Evolutionary conservation across 37 sponge, comb jelly and placozoan species (phyloP), one percentile per base, ranked within the genome.

Genomic region (Ephydatia muelleri): DNA sequence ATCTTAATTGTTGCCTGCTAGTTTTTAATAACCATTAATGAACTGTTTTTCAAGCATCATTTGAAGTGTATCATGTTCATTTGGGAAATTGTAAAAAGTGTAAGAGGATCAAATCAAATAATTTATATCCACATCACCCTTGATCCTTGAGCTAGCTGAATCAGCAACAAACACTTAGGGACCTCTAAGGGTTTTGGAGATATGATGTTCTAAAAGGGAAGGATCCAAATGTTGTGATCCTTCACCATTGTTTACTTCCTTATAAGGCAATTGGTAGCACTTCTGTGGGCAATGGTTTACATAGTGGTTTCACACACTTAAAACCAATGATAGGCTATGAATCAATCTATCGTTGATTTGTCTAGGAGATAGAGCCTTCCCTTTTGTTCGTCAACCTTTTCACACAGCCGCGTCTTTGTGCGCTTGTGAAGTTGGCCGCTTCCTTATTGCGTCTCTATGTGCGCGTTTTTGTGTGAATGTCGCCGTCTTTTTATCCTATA

Each of bases 121-220:
- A 57, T 57, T 57, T 57, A 57, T 57, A 57, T 57, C 57, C 57
- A 57, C 57, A 57, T 57, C 57, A 57, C 57, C 57, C 57, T 57
- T 11, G 57, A 57, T 57, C 57, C 57, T 57, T 57, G 57, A 57
- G 57, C 57, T 57, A 57, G 57, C 57, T 57, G 57, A 57, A 57
- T 4, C 57, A 57, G 57, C 57, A 57, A 57, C 57, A 57, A 57
- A 57, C 57, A 57, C 57, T 57, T 11, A 13, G 57, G 57, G 57
- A 57, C 57, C 57, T 11, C 57, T 57, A 57, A 57, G 57, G 57
- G 57, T n/a, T 57, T 57, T 57, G 57, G 57, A 57, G 57, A 57
- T 57, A 57, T 57, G 57, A 11, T 57, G 57, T 57, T 57, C 57
- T 57, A 57, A 57, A 57, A 57, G 57, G n/a, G 57, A 57, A 57